phyloP scores from a whole-genome alignment of 2,113 vertebrate genomes.

The Baryphthengus martii region DNA sequence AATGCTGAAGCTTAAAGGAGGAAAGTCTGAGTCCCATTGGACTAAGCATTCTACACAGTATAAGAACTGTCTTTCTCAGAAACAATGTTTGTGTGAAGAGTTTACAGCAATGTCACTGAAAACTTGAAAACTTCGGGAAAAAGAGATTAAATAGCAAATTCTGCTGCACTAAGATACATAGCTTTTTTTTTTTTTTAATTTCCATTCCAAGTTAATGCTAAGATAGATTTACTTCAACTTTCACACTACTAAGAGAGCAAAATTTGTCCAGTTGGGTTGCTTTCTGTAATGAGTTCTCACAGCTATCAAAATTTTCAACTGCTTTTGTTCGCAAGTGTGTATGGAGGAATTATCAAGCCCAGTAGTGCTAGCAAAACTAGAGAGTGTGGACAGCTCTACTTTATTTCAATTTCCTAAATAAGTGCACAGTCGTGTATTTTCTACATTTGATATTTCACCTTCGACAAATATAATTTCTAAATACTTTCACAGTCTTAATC shows the following conservation, averaged over 20 bases:
- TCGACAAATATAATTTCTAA: neutral
- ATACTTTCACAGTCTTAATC: neutral
- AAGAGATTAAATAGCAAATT: neutral
- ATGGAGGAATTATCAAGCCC: neutral
- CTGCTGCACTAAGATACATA: neutral
- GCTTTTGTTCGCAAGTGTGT: neutral
- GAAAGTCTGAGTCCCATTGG: neutral
- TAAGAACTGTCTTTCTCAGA: neutral
- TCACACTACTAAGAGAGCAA: neutral
- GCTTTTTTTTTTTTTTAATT: neutral
- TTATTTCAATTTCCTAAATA: neutral
- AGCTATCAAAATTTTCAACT: neutral
- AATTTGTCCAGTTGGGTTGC: neutral
- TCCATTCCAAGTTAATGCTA: neutral
- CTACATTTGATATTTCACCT: neutral
- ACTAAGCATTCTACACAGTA: neutral
- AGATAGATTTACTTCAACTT: neutral
- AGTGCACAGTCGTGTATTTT: neutral
- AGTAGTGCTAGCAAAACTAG: neutral
- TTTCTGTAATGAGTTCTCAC: neutral
- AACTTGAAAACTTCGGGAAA: neutral
- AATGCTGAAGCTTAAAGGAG: neutral
- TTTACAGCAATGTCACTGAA: neutral
- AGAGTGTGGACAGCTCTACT: neutral
- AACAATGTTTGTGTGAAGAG: neutral